Conservation (phyloP, 2,113 vertebrate genomes). For the Etia nguti region DNA sequence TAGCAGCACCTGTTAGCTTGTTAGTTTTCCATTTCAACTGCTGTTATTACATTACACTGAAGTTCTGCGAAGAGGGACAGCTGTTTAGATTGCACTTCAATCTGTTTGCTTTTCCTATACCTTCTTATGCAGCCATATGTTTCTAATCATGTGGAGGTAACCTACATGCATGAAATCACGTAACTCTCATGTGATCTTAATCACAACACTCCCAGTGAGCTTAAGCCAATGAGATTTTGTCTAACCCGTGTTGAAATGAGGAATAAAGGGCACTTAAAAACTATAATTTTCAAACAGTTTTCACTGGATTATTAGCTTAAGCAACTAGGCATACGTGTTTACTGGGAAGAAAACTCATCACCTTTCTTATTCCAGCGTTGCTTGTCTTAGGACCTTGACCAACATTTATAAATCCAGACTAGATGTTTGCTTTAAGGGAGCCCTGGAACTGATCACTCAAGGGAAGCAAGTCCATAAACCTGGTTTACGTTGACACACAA, state of each 20-base stretch:
- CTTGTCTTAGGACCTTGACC: neutral
- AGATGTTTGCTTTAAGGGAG: neutral
- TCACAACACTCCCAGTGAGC: neutral
- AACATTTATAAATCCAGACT: neutral
- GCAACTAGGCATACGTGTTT: neutral
- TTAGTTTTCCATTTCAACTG: constrained; percentile 57
- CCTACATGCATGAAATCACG: constrained; percentile 4
- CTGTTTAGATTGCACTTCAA: constrained; percentile 21
- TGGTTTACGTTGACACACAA: neutral
- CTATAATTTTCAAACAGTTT: neutral
- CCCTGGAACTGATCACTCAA: neutral
- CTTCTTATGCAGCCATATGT: constrained; percentile 23
- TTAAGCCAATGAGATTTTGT: neutral
- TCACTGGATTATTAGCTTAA: neutral
- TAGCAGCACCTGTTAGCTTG: constrained; percentile 62
- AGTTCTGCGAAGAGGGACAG: constrained; percentile 10
- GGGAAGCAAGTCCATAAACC: neutral
- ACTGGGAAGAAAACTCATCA: neutral
- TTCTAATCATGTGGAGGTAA: constrained; percentile 4
- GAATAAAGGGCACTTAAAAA: neutral
- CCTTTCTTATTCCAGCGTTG: neutral
- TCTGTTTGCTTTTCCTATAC: constrained; percentile 15
- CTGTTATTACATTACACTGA: constrained; percentile 49
- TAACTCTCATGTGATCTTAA: neutral
- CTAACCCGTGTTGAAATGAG: neutral